phyloP scores from a whole-genome alignment of 2,888 invertebrate species.

The Nasonia oneida region DNA sequence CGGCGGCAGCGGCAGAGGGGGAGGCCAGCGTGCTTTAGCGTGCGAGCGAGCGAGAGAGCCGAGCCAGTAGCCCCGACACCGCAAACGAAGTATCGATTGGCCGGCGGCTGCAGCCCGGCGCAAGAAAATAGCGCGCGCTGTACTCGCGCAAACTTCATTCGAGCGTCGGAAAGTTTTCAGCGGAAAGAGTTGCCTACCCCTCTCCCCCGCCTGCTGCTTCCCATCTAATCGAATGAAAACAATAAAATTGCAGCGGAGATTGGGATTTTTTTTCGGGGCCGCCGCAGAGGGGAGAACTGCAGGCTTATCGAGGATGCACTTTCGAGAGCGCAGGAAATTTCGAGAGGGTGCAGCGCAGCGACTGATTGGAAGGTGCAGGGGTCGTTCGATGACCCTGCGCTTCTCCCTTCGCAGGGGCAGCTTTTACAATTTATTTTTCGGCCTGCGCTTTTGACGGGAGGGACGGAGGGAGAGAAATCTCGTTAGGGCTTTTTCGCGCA shows the following conservation, averaged over 20 bases:
- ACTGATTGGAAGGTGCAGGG: constrained; percentile 41
- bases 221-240: constrained; percentile 48
- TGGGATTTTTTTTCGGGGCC: not conserved
- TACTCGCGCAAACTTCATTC: constrained; percentile 35
- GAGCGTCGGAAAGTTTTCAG: constrained; percentile 3
- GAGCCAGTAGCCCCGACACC: constrained; percentile 32
- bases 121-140: constrained; percentile 3
- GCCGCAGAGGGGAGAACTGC: not conserved
- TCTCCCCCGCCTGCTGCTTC: not conserved
- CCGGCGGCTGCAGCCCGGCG: constrained; percentile 32
- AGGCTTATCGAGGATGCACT: constrained; percentile 18
- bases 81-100: constrained; percentile 58
- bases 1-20: constrained; percentile 49
- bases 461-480: not conserved
- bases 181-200: constrained; percentile 4
- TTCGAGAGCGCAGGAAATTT: constrained; percentile 36
- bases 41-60: constrained; percentile 3
- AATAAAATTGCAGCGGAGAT: constrained; percentile 39
- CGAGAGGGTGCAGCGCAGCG: constrained; percentile 17
- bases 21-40: constrained; percentile 53
- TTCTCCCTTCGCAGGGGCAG: not conserved
- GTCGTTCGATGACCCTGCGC: not conserved
- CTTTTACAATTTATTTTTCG: not conserved
- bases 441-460: not conserved
- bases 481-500: not conserved